These are phyloP conservation scores for Archips crataeganus DNA, from an alignment of 2,888 invertebrate species.

Conservation along the genomic window DNA sequence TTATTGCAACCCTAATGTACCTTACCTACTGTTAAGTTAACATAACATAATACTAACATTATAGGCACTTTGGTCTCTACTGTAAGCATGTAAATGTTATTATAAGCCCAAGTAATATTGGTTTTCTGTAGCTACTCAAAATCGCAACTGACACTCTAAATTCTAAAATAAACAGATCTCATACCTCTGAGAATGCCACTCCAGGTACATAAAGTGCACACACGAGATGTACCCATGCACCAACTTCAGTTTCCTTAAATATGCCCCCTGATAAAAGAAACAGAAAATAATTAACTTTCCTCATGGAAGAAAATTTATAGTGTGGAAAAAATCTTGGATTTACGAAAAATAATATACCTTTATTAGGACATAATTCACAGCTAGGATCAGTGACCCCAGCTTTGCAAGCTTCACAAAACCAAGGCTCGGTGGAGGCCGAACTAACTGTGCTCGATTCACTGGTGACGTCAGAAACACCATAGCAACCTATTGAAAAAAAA, in stretches of 20 bases:
- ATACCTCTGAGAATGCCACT: slow-evolving; percentile 97
- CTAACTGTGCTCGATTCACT: slow-evolving; percentile 97
- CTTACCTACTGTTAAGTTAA: too few species aligned
- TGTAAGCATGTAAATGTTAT: too few species aligned
- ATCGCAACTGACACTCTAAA: too few species aligned
- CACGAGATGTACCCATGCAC: slow-evolving; percentile 99
- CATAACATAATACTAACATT: too few species aligned
- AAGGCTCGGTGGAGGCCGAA: slow-evolving; percentile 98
- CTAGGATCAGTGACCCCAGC: slow-evolving; percentile 95
- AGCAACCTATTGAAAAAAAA: slow-evolving; percentile 88
- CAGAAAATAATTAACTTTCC: background rate
- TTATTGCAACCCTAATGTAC: too few species aligned
- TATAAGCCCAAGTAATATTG: too few species aligned
- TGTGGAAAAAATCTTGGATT: background rate
- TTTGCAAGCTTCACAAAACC: slow-evolving; percentile 99
- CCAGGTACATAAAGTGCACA: slow-evolving; percentile 99
- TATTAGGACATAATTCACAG: slow-evolving; percentile 98
- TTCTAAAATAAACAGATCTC: slow-evolving; percentile 5
- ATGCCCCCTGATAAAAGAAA: slow-evolving; percentile 88
- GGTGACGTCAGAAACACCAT: slow-evolving; percentile 96
- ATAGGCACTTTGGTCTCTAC: too few species aligned
- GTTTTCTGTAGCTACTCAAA: too few species aligned
- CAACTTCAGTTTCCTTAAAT: slow-evolving; percentile 98
- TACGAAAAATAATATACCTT: slow-evolving; percentile 72
- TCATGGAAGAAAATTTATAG: background rate